Evolutionary conservation across 2,113 vertebrate genomes (phyloP).

Genomic region (Sander lucioperca): DNA sequence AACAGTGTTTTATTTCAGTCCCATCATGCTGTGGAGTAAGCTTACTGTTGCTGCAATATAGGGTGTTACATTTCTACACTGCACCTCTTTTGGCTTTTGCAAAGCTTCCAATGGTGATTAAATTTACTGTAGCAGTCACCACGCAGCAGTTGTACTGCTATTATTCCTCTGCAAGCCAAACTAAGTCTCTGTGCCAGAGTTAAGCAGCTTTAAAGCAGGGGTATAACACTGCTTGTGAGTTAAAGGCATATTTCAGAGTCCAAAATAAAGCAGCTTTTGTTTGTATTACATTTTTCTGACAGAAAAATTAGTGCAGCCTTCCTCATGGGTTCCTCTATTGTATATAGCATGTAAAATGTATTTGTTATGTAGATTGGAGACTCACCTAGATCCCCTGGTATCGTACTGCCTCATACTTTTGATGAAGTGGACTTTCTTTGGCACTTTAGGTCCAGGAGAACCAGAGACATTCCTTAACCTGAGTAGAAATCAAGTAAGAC

Average conservation of each 20-base stretch:
- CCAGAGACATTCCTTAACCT: conserved; percentile 88
- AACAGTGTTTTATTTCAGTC: conserved; percentile 40
- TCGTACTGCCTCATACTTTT: conserved; percentile 99
- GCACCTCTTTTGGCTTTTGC: conserved; percentile 61
- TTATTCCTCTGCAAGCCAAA: conserved; percentile 51
- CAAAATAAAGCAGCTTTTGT: conserved; percentile 16
- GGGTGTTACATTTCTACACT: conserved; percentile 60
- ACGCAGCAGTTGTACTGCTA: conserved; percentile 48
- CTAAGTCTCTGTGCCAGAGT: conserved; percentile 41
- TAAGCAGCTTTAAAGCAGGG: conserved; percentile 62
- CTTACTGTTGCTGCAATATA: conserved; percentile 47
- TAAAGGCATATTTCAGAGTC: conserved; percentile 15
- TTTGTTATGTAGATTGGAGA: conserved; percentile 21
- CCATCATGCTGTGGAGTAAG: conserved; percentile 10
- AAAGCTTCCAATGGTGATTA: conserved; percentile 60
- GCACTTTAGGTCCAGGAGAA: conserved; percentile 89
- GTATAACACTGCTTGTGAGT: conserved; percentile 14
- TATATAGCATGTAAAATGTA: not conserved
- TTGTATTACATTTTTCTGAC: not conserved
- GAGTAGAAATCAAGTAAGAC: not conserved
- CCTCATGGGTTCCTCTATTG: not conserved
- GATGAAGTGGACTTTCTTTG: conserved; percentile 98
- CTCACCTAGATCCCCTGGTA: conserved; percentile 94
- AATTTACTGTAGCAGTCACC: conserved; percentile 48
- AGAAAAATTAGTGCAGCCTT: not conserved